Conservation (phyloP, 2,888 invertebrate species). For the Hydroisotoma schaefferi region DNA sequence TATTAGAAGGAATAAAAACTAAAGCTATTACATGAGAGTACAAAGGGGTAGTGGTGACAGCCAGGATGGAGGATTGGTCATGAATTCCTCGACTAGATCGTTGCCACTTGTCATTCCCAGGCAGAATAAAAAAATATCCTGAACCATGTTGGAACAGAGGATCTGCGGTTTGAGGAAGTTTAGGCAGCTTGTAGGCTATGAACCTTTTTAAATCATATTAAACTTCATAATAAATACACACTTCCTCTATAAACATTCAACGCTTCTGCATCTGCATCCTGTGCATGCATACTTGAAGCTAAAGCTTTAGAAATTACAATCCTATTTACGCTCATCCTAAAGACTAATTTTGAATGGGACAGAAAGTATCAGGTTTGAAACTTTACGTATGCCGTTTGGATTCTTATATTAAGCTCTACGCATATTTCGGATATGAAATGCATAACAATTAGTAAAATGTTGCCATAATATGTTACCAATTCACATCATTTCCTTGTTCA, state of each 20-base stretch:
- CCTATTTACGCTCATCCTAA: no score
- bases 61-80: conserved; percentile 57
- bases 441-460: background rate
- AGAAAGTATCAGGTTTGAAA: background rate
- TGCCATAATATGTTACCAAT: conserved; percentile 38
- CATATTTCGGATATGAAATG: background rate
- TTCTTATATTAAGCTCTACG: background rate
- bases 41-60: conserved; percentile 49
- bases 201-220: conserved; percentile 60
- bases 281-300: background rate
- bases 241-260: no score
- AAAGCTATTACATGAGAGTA: no score
- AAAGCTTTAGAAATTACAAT: background rate
- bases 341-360: no score
- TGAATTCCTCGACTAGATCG: conserved; percentile 63
- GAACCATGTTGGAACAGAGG: conserved; percentile 61
- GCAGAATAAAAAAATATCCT: conserved; percentile 64
- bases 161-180: conserved; percentile 58
- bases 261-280: no score
- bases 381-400: background rate
- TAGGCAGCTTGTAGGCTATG: conserved; percentile 76
- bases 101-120: conserved; percentile 57
- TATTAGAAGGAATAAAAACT: no score
- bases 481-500: conserved; percentile 35
- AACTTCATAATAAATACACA: background rate